phyloP scores from a whole-genome alignment of 2,888 invertebrate species.

The Eupithecia tripunctaria region DNA sequence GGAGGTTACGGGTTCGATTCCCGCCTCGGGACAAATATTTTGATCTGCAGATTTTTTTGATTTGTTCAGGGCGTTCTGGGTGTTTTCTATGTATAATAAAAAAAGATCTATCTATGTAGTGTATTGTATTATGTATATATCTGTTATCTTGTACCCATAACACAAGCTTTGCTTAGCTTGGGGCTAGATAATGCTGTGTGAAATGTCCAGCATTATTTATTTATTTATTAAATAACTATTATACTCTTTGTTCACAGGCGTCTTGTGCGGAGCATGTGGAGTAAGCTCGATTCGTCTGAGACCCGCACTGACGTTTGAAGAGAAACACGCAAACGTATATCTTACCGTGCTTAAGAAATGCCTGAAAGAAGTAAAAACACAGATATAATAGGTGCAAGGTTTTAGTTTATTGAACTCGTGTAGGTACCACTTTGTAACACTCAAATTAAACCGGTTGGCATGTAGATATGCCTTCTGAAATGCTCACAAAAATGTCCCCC shows the following conservation, averaged over 20 bases:
- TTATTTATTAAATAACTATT: no score
- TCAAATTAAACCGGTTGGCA: not conserved
- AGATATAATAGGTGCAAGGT: not conserved
- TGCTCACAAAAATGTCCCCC: not conserved
- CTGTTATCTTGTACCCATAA: no score
- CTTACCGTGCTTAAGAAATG: not conserved
- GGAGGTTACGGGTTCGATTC: no score
- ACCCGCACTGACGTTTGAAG: not conserved
- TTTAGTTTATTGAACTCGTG: not conserved
- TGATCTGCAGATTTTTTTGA: no score
- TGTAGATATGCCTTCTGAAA: not conserved
- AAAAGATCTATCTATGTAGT: no score
- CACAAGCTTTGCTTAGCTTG: no score
- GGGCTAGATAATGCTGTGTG: no score
- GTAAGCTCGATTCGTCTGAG: not conserved
- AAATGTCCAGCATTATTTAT: no score
- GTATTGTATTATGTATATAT: no score
- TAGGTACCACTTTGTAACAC: not conserved
- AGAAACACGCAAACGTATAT: not conserved
- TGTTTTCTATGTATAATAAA: no score
- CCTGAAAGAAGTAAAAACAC: not conserved
- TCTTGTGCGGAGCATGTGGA: constrained; percentile 1
- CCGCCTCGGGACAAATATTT: no score
- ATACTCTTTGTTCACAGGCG: not conserved
- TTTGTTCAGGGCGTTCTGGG: no score